Conservation (phyloP, 64 coral and sea anemone species). For the Astreopora myriophthalma region DNA sequence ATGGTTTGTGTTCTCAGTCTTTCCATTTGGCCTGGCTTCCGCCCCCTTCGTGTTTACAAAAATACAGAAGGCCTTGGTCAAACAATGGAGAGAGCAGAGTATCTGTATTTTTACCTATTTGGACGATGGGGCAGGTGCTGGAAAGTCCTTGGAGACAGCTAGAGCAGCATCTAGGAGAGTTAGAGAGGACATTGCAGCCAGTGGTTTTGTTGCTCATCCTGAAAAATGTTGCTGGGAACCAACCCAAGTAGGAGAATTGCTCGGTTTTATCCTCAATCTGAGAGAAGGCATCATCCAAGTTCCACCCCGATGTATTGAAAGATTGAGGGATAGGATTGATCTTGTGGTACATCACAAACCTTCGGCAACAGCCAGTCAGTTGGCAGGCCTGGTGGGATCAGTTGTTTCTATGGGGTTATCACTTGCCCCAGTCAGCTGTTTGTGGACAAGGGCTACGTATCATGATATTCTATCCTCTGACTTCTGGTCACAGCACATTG, state of each 20-base stretch:
- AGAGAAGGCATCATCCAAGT: constrained; percentile 34
- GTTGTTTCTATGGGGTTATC: constrained; percentile 70
- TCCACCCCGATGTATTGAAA: background rate
- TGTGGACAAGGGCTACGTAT: constrained; percentile 45
- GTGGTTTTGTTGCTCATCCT: constrained; percentile 38
- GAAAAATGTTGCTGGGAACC: constrained; percentile 66
- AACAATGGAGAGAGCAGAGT: constrained; percentile 33
- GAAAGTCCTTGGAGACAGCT: background rate
- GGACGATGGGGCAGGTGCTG: constrained; percentile 41
- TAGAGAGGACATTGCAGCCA: constrained; percentile 4
- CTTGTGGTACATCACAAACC: background rate
- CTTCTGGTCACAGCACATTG: constrained; percentile 19
- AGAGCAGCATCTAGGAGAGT: background rate
- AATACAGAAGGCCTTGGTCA: constrained; percentile 4
- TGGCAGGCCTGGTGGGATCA: constrained; percentile 27
- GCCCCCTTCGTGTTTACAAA: constrained; percentile 37
- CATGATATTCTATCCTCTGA: background rate
- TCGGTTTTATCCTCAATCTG: constrained; percentile 51
- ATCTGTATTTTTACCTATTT: constrained; percentile 50
- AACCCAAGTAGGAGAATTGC: constrained; percentile 18
- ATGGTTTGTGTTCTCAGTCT: constrained; percentile 26
- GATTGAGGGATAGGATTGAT: background rate
- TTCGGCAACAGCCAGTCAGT: background rate
- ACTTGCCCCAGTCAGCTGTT: constrained; percentile 54
- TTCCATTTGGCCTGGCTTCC: constrained; percentile 48